These are phyloP conservation scores for Tetramorium parvispinum DNA, from an alignment of 1,140 invertebrate genomes.

Conservation along the genomic window DNA sequence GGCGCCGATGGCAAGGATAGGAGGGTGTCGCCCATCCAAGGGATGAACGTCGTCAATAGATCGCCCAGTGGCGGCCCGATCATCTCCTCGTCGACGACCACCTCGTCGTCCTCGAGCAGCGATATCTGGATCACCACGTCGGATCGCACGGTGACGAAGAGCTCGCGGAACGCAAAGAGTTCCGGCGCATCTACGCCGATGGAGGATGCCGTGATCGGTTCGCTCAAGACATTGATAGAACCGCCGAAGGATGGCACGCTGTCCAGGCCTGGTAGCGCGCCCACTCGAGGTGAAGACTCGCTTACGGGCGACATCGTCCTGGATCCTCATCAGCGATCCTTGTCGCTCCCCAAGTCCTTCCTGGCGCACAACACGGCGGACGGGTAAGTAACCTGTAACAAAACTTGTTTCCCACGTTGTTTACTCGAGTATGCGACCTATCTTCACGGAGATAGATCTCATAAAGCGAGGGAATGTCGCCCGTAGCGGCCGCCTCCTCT, in stretches of 20 bases:
- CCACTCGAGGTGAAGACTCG: slow-evolving; percentile 81
- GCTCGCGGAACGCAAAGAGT: slow-evolving; percentile 84
- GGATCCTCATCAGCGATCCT: slow-evolving; percentile 87
- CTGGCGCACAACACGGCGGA: slow-evolving; percentile 83
- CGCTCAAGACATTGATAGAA: slow-evolving; percentile 79
- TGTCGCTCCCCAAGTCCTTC: slow-evolving; percentile 89
- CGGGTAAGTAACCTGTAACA: slow-evolving; percentile 76
- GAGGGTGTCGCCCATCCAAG: slow-evolving; percentile 83
- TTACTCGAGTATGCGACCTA: background rate
- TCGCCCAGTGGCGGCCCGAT: slow-evolving; percentile 77
- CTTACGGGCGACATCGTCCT: slow-evolving; percentile 78
- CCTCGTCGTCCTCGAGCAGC: slow-evolving; percentile 86
- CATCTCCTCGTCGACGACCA: slow-evolving; percentile 79
- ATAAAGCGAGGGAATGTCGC: background rate
- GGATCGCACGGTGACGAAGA: slow-evolving; percentile 85
- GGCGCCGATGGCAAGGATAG: slow-evolving; percentile 69
- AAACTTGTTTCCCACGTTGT: background rate
- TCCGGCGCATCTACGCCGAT: slow-evolving; percentile 86
- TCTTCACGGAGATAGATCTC: background rate
- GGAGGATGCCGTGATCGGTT: slow-evolving; percentile 82
- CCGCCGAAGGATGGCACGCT: slow-evolving; percentile 81
- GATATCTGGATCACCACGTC: slow-evolving; percentile 87
- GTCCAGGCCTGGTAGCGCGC: slow-evolving; percentile 87
- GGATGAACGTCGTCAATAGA: slow-evolving; percentile 73
- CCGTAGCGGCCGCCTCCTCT: background rate